Evolutionary conservation across 2,797 vertebrate genomes (phyloP), one percentile per base, ranked within the genome.

Genomic region (Scarus forsteni): DNA sequence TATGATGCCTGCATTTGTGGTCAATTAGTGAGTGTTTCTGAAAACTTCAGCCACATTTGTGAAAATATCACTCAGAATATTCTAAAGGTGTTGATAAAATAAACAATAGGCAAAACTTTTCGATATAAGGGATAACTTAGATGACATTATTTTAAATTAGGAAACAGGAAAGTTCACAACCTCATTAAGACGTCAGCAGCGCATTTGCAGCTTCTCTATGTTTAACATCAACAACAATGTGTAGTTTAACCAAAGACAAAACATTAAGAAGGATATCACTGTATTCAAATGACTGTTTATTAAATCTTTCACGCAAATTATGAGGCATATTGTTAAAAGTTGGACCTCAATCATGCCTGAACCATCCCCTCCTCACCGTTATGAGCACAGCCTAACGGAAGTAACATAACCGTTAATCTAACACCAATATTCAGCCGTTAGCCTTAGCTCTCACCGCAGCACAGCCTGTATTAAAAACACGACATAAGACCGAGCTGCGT

Each of bases 381-480:
- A 64, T 60, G 44, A 71, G 62, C 77, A 72, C 60, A 52, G 27
- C 36, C 16, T 6, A 38, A 59, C 79, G 74, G 73, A 77, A 78
- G 82, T 12, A 11, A 19, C 16, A 12, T 7, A 73, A 14, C 14
- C 45, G 35, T 16, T 45, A 63, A 70, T 77, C 11, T 38, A 15
- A 36, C 15, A 39, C 45, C 76, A 69, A 83, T 73, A 84, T 67
- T 79, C 54, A n/a, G 36, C 44, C 7, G 43, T n/a, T 53, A 79
- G 53, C 45, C 5, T 53, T 45, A 75, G 53, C 77, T 34, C 6
- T 8, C 11, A 8, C 36, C 13, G 9, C 10, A 18, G 3, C 8
- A 11, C 2, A 0, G 48, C 2, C 3, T 9, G 13, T 11, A n/a
- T 14, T n/a, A n/a, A 1, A 45, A 34, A 60, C 6, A 34, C 19